Evolutionary conservation across 2,113 vertebrate genomes (phyloP).

Genomic region (Myotis brandtii): DNA sequence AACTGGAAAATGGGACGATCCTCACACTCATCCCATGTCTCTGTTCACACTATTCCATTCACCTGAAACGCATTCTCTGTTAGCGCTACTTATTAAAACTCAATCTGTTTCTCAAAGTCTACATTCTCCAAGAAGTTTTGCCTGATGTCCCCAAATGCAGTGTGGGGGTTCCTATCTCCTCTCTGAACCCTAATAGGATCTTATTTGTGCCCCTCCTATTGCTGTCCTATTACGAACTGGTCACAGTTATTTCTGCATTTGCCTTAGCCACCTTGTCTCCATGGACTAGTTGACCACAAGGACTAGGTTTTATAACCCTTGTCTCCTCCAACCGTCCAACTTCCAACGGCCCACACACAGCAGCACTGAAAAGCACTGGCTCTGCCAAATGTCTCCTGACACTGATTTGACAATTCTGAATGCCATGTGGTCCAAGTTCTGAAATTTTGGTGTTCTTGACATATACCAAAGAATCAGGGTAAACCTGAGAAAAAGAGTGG

Average conservation of each 20-base stretch:
- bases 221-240: background rate
- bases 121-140: background rate
- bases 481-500: background rate
- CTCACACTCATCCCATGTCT: background rate
- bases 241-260: background rate
- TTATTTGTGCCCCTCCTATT: background rate
- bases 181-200: background rate
- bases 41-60: background rate
- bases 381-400: background rate
- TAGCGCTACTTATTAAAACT: background rate
- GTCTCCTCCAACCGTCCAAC: background rate
- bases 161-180: background rate
- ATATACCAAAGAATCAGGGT: background rate
- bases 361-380: background rate
- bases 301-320: background rate
- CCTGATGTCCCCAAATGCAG: background rate
- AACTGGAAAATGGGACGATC: background rate
- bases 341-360: background rate
- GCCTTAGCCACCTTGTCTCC: background rate
- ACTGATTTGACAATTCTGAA: constrained; percentile 3
- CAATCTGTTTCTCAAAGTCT: background rate
- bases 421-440: background rate
- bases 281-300: background rate
- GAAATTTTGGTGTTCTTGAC: background rate
- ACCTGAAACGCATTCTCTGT: background rate